Conservation (phyloP, 2,888 invertebrate genomes). For the Melinaea marsaeus region DNA sequence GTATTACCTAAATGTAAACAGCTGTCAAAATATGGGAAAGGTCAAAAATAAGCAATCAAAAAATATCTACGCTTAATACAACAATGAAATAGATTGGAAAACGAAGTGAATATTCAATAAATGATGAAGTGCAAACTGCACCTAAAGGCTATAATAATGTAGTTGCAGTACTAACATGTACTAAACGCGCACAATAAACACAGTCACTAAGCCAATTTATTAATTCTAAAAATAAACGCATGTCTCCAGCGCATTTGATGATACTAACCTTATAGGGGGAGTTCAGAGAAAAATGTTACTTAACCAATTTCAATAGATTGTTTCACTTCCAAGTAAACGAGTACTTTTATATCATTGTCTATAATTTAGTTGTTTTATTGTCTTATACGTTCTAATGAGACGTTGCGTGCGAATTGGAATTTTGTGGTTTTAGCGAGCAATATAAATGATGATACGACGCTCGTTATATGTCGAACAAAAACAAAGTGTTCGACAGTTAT, state of each 20-base stretch:
- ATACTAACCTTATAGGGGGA: slow-evolving; percentile 71
- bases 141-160: slow-evolving; percentile 30
- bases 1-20: too few species aligned
- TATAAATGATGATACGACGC: slow-evolving; percentile 44
- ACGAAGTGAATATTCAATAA: background rate
- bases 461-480: slow-evolving; percentile 41
- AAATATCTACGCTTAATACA: too few species aligned
- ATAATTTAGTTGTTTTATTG: slow-evolving; percentile 6
- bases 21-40: too few species aligned
- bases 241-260: slow-evolving; percentile 67
- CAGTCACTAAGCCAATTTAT: slow-evolving; percentile 76
- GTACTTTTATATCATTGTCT: slow-evolving; percentile 2
- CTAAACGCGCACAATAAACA: slow-evolving; percentile 70
- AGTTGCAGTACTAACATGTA: slow-evolving; percentile 29
- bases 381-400: slow-evolving; percentile 15
- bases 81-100: too few species aligned
- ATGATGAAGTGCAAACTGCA: background rate
- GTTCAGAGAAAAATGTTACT: slow-evolving; percentile 44
- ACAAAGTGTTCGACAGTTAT: slow-evolving; percentile 57
- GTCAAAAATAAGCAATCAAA: too few species aligned
- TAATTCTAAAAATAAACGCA: slow-evolving; percentile 76
- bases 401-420: slow-evolving; percentile 56
- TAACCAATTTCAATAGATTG: slow-evolving; percentile 12
- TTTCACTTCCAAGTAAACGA: slow-evolving; percentile 4
- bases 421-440: slow-evolving; percentile 62